Evolutionary conservation across 2,113 vertebrate species (phyloP).

Genomic region (Megaptera novaeangliae): DNA sequence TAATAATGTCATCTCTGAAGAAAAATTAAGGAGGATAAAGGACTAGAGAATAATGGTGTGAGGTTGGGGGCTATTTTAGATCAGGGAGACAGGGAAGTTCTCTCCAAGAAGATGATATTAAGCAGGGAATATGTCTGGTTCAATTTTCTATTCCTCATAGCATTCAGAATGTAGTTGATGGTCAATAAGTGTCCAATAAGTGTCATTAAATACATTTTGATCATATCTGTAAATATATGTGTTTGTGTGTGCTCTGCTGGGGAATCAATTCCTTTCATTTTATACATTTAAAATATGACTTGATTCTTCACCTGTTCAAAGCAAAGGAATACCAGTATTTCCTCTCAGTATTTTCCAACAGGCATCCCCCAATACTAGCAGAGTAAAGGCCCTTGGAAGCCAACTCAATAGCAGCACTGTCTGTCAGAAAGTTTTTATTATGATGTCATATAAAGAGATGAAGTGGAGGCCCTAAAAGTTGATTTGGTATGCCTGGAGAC

Average conservation of each 20-base stretch:
- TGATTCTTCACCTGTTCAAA: not conserved
- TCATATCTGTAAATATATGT: not conserved
- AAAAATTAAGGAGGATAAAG: not conserved
- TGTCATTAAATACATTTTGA: not conserved
- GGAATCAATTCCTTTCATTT: not conserved
- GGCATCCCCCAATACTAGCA: not conserved
- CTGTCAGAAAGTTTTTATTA: not conserved
- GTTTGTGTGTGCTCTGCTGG: not conserved
- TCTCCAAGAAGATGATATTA: not conserved
- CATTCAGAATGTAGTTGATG: not conserved
- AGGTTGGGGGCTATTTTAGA: not conserved
- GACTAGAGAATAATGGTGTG: not conserved
- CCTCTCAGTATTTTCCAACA: not conserved
- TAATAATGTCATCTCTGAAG: not conserved
- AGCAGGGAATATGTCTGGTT: not conserved
- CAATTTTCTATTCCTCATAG: not conserved
- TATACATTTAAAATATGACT: not conserved
- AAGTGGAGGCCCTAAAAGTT: not conserved
- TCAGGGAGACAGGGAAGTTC: not conserved
- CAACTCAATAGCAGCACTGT: not conserved
- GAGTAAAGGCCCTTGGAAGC: not conserved
- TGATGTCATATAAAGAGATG: not conserved
- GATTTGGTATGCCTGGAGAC: not conserved
- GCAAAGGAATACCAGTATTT: not conserved
- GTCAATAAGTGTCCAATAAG: not conserved